Conservation (phyloP, 2,113 vertebrate species). For the Embiotoca jacksoni region DNA sequence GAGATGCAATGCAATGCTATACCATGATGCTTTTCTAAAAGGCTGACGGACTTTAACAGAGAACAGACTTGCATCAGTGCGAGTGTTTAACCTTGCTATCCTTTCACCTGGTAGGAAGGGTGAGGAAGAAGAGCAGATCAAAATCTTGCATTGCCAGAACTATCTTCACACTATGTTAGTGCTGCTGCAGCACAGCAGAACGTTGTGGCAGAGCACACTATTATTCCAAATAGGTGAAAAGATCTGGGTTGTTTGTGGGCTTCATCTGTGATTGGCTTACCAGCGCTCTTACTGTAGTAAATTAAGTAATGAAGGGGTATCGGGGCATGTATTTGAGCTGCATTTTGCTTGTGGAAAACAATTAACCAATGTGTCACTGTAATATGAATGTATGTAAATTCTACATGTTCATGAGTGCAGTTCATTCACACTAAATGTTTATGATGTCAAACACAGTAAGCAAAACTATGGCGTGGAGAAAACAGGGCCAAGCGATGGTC, state of each 20-base stretch:
- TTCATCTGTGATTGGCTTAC: slow-evolving; percentile 17
- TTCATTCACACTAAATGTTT: no score
- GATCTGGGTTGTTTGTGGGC: not conserved
- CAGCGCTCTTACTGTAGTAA: not conserved
- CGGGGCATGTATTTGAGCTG: no score
- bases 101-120: slow-evolving; percentile 30
- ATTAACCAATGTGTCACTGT: not conserved
- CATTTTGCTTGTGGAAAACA: not conserved
- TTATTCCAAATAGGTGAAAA: not conserved
- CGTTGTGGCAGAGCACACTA: slow-evolving; percentile 13
- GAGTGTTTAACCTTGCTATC: slow-evolving; percentile 43
- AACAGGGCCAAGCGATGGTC: no score
- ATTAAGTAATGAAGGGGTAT: no score
- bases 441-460: no score
- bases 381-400: no score
- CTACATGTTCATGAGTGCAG: no score
- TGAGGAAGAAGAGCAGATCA: slow-evolving; percentile 26
- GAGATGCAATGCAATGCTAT: slow-evolving; percentile 21
- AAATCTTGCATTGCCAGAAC: slow-evolving; percentile 34
- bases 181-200: slow-evolving; percentile 24
- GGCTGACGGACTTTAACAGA: slow-evolving; percentile 31
- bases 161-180: slow-evolving; percentile 38
- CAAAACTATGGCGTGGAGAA: no score
- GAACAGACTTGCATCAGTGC: slow-evolving; percentile 12
- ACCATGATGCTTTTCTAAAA: slow-evolving; percentile 16